phyloP scores from a whole-genome alignment of 1,140 invertebrate species.

The Papilio xuthus region DNA sequence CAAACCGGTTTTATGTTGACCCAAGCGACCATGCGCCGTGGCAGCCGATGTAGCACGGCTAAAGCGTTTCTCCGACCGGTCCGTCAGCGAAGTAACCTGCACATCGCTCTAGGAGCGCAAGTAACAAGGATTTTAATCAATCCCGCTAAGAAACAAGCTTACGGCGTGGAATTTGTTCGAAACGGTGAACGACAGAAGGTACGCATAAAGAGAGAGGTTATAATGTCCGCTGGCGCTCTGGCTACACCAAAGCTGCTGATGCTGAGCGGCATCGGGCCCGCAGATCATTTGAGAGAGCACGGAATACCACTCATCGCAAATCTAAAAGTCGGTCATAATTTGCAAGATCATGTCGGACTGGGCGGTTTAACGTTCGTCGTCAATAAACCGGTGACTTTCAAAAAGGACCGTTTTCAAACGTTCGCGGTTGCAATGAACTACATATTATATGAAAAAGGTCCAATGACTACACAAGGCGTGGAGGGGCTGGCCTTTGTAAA shows the following conservation, averaged over 20 bases:
- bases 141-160: conserved; percentile 85
- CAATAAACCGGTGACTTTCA: conserved; percentile 90
- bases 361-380: conserved; percentile 92
- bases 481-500: conserved; percentile 93
- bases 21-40: conserved; percentile 92
- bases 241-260: conserved; percentile 93
- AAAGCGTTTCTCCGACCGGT: conserved; percentile 94
- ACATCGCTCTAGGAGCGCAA: conserved; percentile 90
- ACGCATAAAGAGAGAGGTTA: conserved; percentile 88
- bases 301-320: conserved; percentile 89
- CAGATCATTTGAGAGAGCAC: conserved; percentile 88
- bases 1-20: conserved; percentile 93
- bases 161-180: conserved; percentile 88
- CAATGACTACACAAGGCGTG: conserved; percentile 90
- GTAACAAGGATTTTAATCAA: conserved; percentile 88
- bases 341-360: conserved; percentile 92
- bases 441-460: conserved; percentile 89
- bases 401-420: conserved; percentile 89
- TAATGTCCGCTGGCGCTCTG: conserved; percentile 91
- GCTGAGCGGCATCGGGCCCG: conserved; percentile 93
- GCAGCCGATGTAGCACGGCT: conserved; percentile 93
- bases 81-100: conserved; percentile 89
- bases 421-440: conserved; percentile 91
- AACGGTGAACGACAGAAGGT: conserved; percentile 85
- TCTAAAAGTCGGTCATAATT: conserved; percentile 90